phyloP scores from a whole-genome alignment of 2,113 vertebrate species.

The Choloepus hoffmanni region DNA sequence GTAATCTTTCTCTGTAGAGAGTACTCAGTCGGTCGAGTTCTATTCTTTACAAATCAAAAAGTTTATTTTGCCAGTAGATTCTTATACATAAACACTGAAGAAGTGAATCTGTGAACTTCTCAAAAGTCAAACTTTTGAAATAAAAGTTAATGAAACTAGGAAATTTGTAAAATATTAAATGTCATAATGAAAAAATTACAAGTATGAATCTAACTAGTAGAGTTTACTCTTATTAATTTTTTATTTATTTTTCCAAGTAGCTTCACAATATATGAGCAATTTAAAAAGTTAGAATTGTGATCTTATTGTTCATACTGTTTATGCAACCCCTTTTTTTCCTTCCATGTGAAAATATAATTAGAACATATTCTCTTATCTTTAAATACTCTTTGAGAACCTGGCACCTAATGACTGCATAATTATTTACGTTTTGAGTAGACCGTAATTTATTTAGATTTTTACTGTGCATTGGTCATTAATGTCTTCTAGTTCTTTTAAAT shows the following conservation, averaged over 20 bases:
- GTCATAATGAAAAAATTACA: slow-evolving; percentile 1
- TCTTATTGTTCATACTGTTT: neutral
- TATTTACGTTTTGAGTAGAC: neutral
- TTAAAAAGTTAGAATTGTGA: slow-evolving; percentile 27
- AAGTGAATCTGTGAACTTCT: neutral
- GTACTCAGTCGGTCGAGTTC: neutral
- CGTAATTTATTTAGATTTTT: neutral
- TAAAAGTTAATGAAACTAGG: neutral
- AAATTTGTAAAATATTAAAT: neutral
- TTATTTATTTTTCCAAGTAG: neutral
- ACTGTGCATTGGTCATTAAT: neutral
- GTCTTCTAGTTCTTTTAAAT: neutral
- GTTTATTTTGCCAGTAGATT: neutral
- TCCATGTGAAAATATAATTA: slow-evolving; percentile 18
- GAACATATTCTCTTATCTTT: neutral
- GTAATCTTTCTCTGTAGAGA: neutral
- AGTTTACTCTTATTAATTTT: neutral
- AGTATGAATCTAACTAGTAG: neutral
- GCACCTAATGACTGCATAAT: neutral
- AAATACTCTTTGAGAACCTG: neutral
- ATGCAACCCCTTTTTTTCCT: neutral
- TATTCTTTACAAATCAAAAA: neutral
- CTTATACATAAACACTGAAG: neutral
- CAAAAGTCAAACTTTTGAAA: neutral
- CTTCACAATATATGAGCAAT: neutral